Base-by-base conservation (phyloP, 2,888 invertebrate species). In the Pseudeuparius sepicola region DNA sequence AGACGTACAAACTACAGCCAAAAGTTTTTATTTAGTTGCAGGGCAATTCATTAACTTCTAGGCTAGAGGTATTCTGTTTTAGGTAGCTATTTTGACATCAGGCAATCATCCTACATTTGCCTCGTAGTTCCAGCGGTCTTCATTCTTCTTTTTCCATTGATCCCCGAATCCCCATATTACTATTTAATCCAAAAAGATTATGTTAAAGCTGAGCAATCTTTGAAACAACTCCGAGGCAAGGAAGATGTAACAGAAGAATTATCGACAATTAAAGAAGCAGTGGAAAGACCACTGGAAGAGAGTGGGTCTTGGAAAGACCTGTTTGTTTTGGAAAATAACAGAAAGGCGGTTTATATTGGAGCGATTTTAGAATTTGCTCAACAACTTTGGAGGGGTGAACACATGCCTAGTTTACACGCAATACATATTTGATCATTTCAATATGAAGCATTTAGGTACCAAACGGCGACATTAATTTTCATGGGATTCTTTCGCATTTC, bases 121-220 rank as follows among this genome's bases (percentile, higher is more conserved):
- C 7, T 20, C 7, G 7, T 20, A 6, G 6, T 20, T 7, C 20
- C 20, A 20, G 20, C n/a, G n/a, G n/a, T 20, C n/a, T 20, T 20
- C 20, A 7, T 20, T 20, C 6, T 20, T n/a, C n/a, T 20, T 7
- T 20, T 20, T 20, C 7, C 20, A 20, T 20, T 20, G 6, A 20
- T 78, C 52, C 79, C 79, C n/a, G 80, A 81, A 62, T 47, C 51
- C 6, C 57, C 56, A 1, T 56, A 56, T 34, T 55, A 43, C 32
- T 44, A 44, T 13, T 31, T 55, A 2, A 53, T 50, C 47, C 50
- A 51, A 31, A 46, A 45, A 2, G 40, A 47, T 14, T 17, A 41
- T 5, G 47, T 48, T 2, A 45, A 51, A 27, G 56, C 57, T 2
- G 43, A 42, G 33, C 36, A 34, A 7, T 46, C 52, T 1, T 40